Base-by-base conservation (phyloP, 1,140 invertebrate genomes). In the Drosophila miranda region DNA sequence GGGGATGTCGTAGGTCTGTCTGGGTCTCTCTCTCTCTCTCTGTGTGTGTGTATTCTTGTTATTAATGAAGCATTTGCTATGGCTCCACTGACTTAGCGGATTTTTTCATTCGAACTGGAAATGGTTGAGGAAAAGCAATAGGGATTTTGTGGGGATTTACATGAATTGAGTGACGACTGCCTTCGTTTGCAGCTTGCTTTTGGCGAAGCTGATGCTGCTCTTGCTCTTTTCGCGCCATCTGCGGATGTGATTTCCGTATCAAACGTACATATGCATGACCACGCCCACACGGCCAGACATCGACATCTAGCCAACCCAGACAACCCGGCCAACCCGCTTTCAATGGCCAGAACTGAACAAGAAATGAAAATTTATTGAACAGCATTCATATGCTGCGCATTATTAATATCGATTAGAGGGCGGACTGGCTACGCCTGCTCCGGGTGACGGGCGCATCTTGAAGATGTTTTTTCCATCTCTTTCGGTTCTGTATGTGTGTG, bases 351-450 rank as follows among this genome's bases (percentile, higher is more conserved):
- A 69, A 61, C 23, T 62, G 64, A 54, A 41, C 69, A 59, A 62
- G 63, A 75, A 78, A 78, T 77, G 82, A 69, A 78, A 81, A 87
- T 87, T 81, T 78, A 87, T 86, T 87, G 81, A 78, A 78, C 78
- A 52, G 61, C 70, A 61, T 72, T 87, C 78, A 86, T 78, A 78
- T 87, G 82, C 69, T 86, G 69, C 78, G 78, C 74, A 74, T 84
- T 84, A 87, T 84, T 87, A 87, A 87, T 84, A 84, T 84, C 78
- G 81, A 84, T 84, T 84, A 61, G 63, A 52, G 68, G 68, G 59
- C 55, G 58, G 52, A 45, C 41, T 34, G 23, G 44, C 43, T 19
- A 23, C 26, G 30, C 51, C 34, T 38, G n/a, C 60, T 44, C 66
- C 14, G 68, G 14, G 38, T 72, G 64, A 67, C 64, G 73, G 70